These are phyloP conservation scores for Scaptomyza pallida DNA, from an alignment of 1,140 invertebrate species.

Conservation along the genomic window DNA sequence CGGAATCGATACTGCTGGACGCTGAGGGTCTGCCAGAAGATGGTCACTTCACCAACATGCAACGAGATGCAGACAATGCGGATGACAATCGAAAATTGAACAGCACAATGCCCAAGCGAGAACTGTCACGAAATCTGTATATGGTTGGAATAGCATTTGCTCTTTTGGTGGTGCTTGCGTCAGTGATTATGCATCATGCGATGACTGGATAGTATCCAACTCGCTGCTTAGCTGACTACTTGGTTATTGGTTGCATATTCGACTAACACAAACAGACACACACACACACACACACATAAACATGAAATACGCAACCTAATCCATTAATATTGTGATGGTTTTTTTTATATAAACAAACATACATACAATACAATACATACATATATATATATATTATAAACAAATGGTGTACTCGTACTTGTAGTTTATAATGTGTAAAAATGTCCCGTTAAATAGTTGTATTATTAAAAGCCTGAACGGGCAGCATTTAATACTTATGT, in stretches of 20 bases:
- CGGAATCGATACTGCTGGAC: constrained; percentile 63
- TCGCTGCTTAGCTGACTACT: constrained; percentile 8
- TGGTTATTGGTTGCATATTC: constrained; percentile 11
- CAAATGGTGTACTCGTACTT: constrained; percentile 60
- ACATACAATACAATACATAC: constrained; percentile 19
- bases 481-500: constrained; percentile 72
- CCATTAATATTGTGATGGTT: constrained; percentile 49
- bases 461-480: constrained; percentile 70
- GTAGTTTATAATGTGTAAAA: constrained; percentile 59
- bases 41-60: constrained; percentile 33
- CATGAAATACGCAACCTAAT: constrained; percentile 48
- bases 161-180: constrained; percentile 67
- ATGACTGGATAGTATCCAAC: constrained; percentile 45
- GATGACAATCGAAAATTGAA: constrained; percentile 31
- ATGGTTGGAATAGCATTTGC: constrained; percentile 76
- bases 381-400: constrained; percentile 49
- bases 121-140: constrained; percentile 72
- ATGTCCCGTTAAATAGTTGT: constrained; percentile 78
- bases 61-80: constrained; percentile 12
- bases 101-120: constrained; percentile 70
- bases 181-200: constrained; percentile 66
- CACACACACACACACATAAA: neutral
- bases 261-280: constrained; percentile 19
- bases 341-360: constrained; percentile 44
- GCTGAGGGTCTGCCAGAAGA: constrained; percentile 74